phyloP scores from a whole-genome alignment of 2,797 vertebrate genomes.

The Micropoecilia bifurca region DNA sequence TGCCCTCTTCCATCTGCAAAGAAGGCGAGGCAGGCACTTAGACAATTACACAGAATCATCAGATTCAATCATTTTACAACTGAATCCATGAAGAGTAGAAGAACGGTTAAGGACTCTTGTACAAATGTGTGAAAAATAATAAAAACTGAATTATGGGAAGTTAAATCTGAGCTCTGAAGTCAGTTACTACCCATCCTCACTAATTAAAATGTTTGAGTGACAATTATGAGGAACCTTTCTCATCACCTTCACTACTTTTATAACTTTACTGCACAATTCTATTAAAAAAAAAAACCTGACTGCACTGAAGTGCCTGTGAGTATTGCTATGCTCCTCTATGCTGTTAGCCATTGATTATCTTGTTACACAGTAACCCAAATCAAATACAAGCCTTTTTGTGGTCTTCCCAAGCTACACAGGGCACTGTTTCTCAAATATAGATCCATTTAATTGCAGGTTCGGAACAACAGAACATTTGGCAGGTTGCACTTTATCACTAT shows the following conservation, averaged over 20 bases:
- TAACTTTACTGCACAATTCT: background rate
- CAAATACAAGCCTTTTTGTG: slow-evolving; percentile 32
- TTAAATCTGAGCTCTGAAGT: background rate
- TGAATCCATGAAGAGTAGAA: background rate
- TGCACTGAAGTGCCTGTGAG: slow-evolving; percentile 15
- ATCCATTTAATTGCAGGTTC: slow-evolving; percentile 61
- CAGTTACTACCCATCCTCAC: background rate
- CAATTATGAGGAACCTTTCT: background rate
- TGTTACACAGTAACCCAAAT: slow-evolving; percentile 50
- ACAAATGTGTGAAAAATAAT: background rate
- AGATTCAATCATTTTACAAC: slow-evolving; percentile 3
- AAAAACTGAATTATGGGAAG: background rate
- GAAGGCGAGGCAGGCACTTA: slow-evolving; percentile 2
- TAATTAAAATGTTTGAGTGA: background rate
- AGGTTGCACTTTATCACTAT: slow-evolving; percentile 42
- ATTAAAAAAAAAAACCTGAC: background rate
- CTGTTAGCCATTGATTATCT: slow-evolving; percentile 55
- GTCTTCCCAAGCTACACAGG: slow-evolving; percentile 1
- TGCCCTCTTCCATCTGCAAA: slow-evolving; percentile 90
- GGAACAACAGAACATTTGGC: slow-evolving; percentile 23
- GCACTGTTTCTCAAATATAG: slow-evolving; percentile 54
- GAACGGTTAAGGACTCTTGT: slow-evolving; percentile 2
- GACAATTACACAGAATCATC: background rate
- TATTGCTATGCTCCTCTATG: slow-evolving; percentile 29
- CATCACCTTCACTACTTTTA: background rate